Evolutionary conservation across 2,113 vertebrate genomes (phyloP).

Genomic region (Castor canadensis): DNA sequence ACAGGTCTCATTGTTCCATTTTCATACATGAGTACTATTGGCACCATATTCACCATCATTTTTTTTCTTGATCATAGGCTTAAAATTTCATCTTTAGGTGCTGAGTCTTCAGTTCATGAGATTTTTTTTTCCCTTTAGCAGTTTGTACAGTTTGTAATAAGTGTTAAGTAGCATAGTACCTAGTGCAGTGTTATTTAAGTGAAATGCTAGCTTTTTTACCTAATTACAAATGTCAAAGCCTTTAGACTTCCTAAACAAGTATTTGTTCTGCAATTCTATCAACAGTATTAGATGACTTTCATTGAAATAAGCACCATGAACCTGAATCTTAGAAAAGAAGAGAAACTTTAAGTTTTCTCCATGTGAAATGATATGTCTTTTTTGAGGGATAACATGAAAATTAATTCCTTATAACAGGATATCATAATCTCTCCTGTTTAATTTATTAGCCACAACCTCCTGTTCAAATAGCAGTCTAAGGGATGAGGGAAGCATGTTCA

Average conservation of each 20-base stretch:
- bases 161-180: background rate
- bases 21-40: too few relatives aligned
- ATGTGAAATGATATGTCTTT: background rate
- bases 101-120: background rate
- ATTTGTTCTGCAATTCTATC: background rate
- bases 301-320: background rate
- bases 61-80: background rate
- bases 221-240: background rate
- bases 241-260: background rate
- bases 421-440: background rate
- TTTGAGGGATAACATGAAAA: conserved; percentile 50
- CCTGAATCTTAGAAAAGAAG: background rate
- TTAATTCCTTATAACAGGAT: conserved; percentile 14
- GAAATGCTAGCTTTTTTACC: background rate
- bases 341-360: conserved; percentile 5
- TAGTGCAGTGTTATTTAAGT: background rate
- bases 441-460: conserved; percentile 31
- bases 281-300: background rate
- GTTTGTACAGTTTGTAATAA: background rate
- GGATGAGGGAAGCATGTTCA: background rate
- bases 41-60: too few relatives aligned
- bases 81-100: background rate
- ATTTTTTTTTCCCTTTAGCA: background rate
- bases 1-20: too few relatives aligned
- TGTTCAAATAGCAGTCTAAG: background rate